Percentiles rank a stretch among this genome's conserved stretches.
phyloP scores from a whole-genome alignment of 2,888 invertebrate genomes.

The Ectemnius cavifrons region DNA sequence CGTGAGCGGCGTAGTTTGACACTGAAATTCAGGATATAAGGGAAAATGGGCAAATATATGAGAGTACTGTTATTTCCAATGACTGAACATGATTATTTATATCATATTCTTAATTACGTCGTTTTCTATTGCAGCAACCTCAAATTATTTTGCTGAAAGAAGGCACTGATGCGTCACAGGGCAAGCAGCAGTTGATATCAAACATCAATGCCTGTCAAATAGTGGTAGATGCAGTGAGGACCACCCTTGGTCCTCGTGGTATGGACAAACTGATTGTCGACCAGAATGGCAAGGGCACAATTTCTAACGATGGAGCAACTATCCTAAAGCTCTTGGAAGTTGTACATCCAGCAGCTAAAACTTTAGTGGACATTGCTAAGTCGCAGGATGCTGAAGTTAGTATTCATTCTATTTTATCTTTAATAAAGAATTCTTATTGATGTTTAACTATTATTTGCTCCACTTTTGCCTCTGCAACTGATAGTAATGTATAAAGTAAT shows the following conservation, averaged over 20 bases:
- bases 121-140: conserved; percentile 86
- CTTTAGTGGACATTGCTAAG: conserved; percentile 98
- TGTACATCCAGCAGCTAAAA: conserved; percentile 98
- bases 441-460: not conserved
- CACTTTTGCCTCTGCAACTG: conserved; percentile 34
- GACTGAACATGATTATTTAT: not conserved
- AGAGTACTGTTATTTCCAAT: conserved; percentile 46
- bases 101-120: conserved; percentile 6
- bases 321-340: conserved; percentile 99
- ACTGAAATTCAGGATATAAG: too few species aligned
- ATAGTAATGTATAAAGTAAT: conserved; percentile 5
- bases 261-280: conserved; percentile 99
- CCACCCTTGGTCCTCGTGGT: conserved; percentile 98
- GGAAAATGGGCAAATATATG: conserved; percentile 60
- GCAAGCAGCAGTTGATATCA: conserved; percentile 96
- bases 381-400: conserved; percentile 98
- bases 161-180: conserved; percentile 97
- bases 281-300: conserved; percentile 92
- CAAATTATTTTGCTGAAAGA: conserved; percentile 98
- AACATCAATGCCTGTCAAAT: conserved; percentile 98
- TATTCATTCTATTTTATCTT: conserved; percentile 1
- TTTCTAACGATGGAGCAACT: conserved; percentile 99
- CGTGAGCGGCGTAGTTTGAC: too few species aligned
- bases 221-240: conserved; percentile 97
- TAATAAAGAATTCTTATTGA: not conserved